Evolutionary conservation across 2,113 vertebrate species (phyloP).

Genomic region (Orientallactaga bullata): DNA sequence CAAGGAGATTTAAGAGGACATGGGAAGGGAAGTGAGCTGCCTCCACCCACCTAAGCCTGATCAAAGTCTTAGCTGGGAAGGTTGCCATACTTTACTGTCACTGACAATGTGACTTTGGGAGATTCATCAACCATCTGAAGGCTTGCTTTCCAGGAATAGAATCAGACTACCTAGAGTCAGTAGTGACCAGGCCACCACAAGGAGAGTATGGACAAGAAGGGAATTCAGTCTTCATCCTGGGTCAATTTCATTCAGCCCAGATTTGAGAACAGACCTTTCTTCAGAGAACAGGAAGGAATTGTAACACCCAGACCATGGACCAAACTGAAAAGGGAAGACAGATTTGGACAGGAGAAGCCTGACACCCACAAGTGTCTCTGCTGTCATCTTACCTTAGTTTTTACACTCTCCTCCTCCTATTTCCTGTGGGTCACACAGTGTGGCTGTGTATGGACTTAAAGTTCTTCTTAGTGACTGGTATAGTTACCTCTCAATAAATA

Average conservation of each 20-base stretch:
- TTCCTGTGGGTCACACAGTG: not conserved
- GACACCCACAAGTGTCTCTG: not conserved
- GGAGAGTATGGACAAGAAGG: not conserved
- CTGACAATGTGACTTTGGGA: not conserved
- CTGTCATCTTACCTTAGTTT: not conserved
- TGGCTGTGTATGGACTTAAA: not conserved
- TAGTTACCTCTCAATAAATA: not conserved
- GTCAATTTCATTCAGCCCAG: not conserved
- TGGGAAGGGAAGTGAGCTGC: not conserved
- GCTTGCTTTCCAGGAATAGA: not conserved
- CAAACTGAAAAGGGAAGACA: not conserved
- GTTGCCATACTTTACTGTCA: not conserved
- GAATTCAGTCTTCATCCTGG: not conserved
- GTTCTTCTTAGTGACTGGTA: not conserved
- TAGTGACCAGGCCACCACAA: fast-evolving
- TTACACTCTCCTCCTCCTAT: not conserved
- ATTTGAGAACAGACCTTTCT: not conserved
- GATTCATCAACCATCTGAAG: not conserved
- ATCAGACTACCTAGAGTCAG: not conserved
- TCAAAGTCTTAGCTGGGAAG: not conserved
- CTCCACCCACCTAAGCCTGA: not conserved
- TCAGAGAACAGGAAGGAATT: not conserved
- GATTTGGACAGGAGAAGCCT: not conserved
- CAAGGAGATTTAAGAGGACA: not conserved
- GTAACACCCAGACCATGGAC: not conserved